Base-by-base conservation (phyloP, 2,113 vertebrate species). In the Dipodomys spectabilis region DNA sequence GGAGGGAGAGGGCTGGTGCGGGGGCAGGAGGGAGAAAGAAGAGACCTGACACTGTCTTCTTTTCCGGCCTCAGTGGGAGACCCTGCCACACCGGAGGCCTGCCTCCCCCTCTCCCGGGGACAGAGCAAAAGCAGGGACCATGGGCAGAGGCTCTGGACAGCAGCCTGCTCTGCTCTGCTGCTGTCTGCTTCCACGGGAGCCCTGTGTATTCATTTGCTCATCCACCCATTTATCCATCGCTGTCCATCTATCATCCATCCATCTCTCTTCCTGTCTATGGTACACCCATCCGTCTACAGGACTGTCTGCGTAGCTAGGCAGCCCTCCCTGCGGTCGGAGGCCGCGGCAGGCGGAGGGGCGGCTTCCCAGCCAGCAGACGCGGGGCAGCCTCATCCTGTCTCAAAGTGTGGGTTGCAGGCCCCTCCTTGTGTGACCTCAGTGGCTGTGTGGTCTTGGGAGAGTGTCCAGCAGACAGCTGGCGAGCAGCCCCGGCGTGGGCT, bases 171-270 rank as follows among this genome's bases (percentile, higher is more conserved):
- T 39, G 7, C 71, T 25, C 90, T 16, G 30, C 44, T 12, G 45
- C 77, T 39, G 35, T 35, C 49, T 57, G 28, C 53, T 44, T 57
- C 16, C 9, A 23, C 6, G 32, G 69, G 32, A 30, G 3, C 30
- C 19, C 53, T 25, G 4, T 4, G 10, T 30, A 18, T 2, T 18
- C 12, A 6, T 19, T 69, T 23, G 1, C 3, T 6, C 35, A 44
- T 23, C 22, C 18, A 39, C 23, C 25, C 20, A 49, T 8, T 1
- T 23, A 28, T 19, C n/a, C 12, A 49, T 49, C 10, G 9, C 8
- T 5, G 20, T 23, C 35, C 20, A 44, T 39, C 72, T 9, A 15
- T 9, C 35, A 74, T 39, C 73, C 35, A 7, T 16, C 53, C n/a
- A 7, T 6, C 72, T 39, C 22, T 25, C 27, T 68, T 4, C 15